These are phyloP conservation scores for Brachycybe producta DNA, from an alignment of 2,888 invertebrate genomes.

Conservation along the genomic window DNA sequence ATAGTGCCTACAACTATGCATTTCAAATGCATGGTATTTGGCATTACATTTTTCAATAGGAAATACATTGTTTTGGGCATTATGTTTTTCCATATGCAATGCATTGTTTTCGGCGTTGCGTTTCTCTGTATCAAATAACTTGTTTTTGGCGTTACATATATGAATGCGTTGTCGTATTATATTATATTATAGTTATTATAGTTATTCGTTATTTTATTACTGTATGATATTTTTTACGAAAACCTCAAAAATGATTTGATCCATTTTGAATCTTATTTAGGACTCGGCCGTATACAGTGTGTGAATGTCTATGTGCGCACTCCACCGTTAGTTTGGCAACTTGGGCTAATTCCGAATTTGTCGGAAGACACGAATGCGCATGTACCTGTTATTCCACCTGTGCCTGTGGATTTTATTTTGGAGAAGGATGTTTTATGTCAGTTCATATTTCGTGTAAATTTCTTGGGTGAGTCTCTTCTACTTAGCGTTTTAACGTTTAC, in stretches of 20 bases:
- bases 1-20: too few relatives aligned
- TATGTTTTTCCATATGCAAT: too few relatives aligned
- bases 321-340: slow-evolving; percentile 51
- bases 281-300: slow-evolving; percentile 45
- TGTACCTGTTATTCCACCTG: slow-evolving; percentile 35
- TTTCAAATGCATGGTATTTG: too few relatives aligned
- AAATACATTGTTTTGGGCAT: too few relatives aligned
- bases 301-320: slow-evolving; percentile 51
- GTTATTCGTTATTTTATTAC: too few relatives aligned
- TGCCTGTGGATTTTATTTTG: slow-evolving; percentile 59
- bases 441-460: slow-evolving; percentile 50
- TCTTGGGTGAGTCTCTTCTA: slow-evolving; percentile 41
- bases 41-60: too few relatives aligned
- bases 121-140: too few relatives aligned
- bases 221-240: background rate
- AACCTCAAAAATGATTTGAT: background rate
- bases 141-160: too few relatives aligned
- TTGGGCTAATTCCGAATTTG: slow-evolving; percentile 44
- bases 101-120: too few relatives aligned
- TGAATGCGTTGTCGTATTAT: too few relatives aligned
- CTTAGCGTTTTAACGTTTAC: background rate
- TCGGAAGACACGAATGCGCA: slow-evolving; percentile 34
- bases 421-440: slow-evolving; percentile 74
- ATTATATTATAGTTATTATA: too few relatives aligned
- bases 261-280: slow-evolving; percentile 29